Evolutionary conservation across 2,113 vertebrate genomes (phyloP).

Genomic region (Elaphurus davidianus): DNA sequence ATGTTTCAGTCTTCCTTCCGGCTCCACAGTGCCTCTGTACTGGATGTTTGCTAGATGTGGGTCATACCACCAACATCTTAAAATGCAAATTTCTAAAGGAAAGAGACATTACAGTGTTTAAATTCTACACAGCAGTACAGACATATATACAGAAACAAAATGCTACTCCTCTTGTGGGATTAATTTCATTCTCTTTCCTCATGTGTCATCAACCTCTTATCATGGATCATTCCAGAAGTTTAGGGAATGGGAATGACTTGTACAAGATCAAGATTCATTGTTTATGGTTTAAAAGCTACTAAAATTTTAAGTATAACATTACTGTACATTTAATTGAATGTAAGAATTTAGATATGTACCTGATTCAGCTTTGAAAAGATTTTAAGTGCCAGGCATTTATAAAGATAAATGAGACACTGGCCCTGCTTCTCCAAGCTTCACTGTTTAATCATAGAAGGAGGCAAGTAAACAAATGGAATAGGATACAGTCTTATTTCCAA

Average conservation of each 20-base stretch:
- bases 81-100: not conserved
- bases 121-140: not conserved
- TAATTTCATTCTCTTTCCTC: not conserved
- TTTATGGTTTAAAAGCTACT: not conserved
- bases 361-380: not conserved
- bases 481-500: not conserved
- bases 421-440: not conserved
- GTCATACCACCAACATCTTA: not conserved
- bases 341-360: not conserved
- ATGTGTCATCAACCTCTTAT: not conserved
- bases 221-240: not conserved
- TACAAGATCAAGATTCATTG: not conserved
- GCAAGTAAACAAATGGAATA: not conserved
- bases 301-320: constrained; percentile 18
- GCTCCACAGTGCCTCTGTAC: not conserved
- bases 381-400: not conserved
- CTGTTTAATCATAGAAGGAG: not conserved
- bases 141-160: not conserved
- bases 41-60: not conserved
- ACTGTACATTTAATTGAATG: not conserved
- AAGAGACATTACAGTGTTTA: not conserved
- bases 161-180: not conserved
- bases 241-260: not conserved
- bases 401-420: not conserved
- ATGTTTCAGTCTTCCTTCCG: not conserved